A percentile compares a stretch with the other conserved stretches of the same genome.
Conservation (phyloP, 2,888 invertebrate species). For the Stratiomys singularior region DNA sequence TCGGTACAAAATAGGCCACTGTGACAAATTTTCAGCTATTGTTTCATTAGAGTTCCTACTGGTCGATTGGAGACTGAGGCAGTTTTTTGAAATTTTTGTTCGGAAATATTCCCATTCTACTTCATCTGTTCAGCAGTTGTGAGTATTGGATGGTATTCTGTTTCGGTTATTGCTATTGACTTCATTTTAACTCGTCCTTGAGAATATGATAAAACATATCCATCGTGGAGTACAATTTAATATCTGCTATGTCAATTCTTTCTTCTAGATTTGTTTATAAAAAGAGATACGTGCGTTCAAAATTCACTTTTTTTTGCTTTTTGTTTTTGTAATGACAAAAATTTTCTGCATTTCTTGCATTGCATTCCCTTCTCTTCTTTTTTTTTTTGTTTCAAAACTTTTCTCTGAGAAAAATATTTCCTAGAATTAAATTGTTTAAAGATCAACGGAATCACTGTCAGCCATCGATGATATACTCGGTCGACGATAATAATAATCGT, state of each 20-base stretch:
- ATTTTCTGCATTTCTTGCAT: not conserved
- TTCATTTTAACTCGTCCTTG: too few species aligned
- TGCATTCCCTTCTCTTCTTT: not conserved
- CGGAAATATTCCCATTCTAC: too few species aligned
- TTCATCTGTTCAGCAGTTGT: too few species aligned
- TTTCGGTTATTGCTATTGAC: too few species aligned
- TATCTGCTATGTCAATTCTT: too few species aligned
- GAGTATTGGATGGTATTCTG: too few species aligned
- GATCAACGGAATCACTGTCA: conserved; percentile 64
- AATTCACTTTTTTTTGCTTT: not conserved
- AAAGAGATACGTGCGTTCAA: conserved; percentile 37
- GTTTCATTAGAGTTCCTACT: not conserved
- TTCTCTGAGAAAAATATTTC: conserved; percentile 1
- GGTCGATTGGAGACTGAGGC: not conserved
- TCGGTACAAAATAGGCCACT: not conserved
- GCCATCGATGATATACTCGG: conserved; percentile 61
- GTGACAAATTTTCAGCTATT: conserved; percentile 4
- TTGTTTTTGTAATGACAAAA: conserved; percentile 4
- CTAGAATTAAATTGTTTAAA: conserved; percentile 19
- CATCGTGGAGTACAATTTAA: too few species aligned
- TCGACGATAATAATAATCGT: conserved; percentile 59
- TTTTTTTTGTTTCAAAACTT: not conserved
- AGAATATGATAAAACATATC: too few species aligned
- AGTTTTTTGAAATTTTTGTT: not conserved
- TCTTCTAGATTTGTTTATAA: not conserved